Evolutionary conservation across 92 coral and sea anemone genomes (phyloP), one percentile per base, ranked within the genome.

Genomic region (Paragorgia papillata): DNA sequence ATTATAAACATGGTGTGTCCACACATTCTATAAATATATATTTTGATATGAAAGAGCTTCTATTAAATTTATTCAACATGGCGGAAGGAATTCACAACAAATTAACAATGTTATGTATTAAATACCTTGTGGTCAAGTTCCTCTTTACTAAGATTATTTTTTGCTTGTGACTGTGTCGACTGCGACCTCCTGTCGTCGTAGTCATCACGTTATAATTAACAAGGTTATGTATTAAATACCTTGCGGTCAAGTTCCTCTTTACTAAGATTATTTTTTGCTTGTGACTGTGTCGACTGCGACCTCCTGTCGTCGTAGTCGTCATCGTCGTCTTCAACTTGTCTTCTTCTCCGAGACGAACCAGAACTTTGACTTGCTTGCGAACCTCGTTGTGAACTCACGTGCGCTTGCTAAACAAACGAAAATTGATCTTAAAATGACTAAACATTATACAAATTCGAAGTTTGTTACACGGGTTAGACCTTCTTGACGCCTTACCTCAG

Each of bases 211-310:
- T n/a, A n/a, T n/a, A n/a, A n/a, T n/a, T n/a, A n/a, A n/a, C n/a
- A n/a, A n/a, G n/a, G n/a, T n/a, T n/a, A n/a, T n/a, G n/a, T n/a
- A 24, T 27, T 12, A 59, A 69, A 49, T 18, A 85, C 97, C 86
- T 90, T 92, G 73, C 97, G 84, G 26, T 90, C 91, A 33, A 88
- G 87, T 71, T 90, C 97, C 49, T 83, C 84, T 79, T 89, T 89
- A 54, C 89, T 82, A 19, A 92, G 81, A 24, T 85, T 83, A 26
- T 78, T 85, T 57, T 73, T 77, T 13, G 82, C 81, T 39, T 88
- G 89, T 32, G 82, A 81, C 64, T 84, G 91, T 28, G 91, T 77
- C 0, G 85, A 60, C 54, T 81, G 85, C 34, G 87, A 67, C 51
- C 15, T 29, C 24, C 51, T 33, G 51, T 40, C n/a, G 1, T 31